Percentiles rank a stretch among this genome's conserved stretches.
phyloP scores from a whole-genome alignment of 2,888 invertebrate species.

The Drosophila stalkeri region DNA sequence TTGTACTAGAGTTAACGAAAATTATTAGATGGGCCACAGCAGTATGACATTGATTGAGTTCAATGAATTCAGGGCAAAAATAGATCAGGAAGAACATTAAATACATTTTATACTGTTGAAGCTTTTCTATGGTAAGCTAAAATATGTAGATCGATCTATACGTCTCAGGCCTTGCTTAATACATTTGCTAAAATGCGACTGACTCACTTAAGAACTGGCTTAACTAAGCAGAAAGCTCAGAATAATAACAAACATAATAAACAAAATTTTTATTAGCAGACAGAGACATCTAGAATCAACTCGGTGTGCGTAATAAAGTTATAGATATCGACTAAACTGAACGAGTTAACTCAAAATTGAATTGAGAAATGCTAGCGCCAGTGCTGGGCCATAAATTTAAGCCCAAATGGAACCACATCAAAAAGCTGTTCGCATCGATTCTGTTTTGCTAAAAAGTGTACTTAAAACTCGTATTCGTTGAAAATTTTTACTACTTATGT shows the following conservation, averaged over 20 bases:
- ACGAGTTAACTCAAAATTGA: neutral
- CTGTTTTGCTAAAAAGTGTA: neutral
- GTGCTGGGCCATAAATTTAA: neutral
- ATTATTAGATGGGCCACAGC: too few species aligned
- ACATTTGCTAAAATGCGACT: neutral
- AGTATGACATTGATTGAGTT: neutral
- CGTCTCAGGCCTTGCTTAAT: neutral
- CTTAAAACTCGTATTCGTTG: slow-evolving; percentile 10
- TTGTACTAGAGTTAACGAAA: too few species aligned
- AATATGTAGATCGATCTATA: neutral
- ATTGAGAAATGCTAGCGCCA: neutral
- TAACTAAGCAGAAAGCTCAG: neutral
- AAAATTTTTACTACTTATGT: slow-evolving; percentile 1
- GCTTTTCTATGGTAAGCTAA: neutral
- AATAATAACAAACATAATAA: neutral
- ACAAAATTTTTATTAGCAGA: neutral
- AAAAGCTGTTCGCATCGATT: slow-evolving; percentile 5
- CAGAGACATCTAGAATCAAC: neutral
- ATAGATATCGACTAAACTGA: neutral
- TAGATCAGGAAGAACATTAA: neutral
- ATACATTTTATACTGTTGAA: neutral
- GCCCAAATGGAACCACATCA: slow-evolving; percentile 10
- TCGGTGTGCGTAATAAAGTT: neutral
- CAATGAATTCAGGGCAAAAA: neutral
- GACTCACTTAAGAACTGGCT: neutral